Percentiles rank a stretch among this genome's conserved stretches.
These are phyloP conservation scores for Oncorhynchus mykiss DNA, from an alignment of 2,113 vertebrate genomes.

Conservation along the genomic window DNA sequence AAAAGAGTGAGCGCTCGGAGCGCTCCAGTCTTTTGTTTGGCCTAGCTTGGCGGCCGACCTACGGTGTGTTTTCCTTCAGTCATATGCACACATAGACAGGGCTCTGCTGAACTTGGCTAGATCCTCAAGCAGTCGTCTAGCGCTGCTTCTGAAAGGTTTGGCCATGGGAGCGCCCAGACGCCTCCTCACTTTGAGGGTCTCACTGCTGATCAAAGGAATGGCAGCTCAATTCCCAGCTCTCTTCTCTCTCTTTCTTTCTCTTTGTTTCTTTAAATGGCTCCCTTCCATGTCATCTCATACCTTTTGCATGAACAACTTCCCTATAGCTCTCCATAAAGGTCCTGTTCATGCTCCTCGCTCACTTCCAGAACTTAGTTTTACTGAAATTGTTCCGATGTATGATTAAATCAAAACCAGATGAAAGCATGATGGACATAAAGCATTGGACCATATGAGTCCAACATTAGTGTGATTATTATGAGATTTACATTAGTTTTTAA, in stretches of 20 bases:
- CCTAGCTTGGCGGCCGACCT: not conserved
- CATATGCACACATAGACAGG: slow-evolving; percentile 21
- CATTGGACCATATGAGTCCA: too few relatives aligned
- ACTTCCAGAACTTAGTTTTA: too few relatives aligned
- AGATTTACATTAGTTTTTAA: too few relatives aligned
- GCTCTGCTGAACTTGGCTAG: slow-evolving; percentile 41
- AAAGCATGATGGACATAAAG: too few relatives aligned
- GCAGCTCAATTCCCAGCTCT: not conserved
- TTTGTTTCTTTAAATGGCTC: not conserved
- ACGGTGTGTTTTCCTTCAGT: slow-evolving; percentile 2
- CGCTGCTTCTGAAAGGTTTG: slow-evolving; percentile 19
- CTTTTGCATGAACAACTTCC: too few relatives aligned
- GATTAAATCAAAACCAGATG: too few relatives aligned
- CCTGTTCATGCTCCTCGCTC: too few relatives aligned
- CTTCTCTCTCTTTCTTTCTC: not conserved
- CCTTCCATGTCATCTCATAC: not conserved
- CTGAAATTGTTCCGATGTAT: too few relatives aligned
- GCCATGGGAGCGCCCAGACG: slow-evolving; percentile 29
- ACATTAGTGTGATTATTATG: too few relatives aligned
- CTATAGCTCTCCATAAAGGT: too few relatives aligned
- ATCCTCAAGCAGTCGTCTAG: not conserved
- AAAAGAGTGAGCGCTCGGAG: slow-evolving; percentile 20
- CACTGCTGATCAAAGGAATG: slow-evolving; percentile 29
- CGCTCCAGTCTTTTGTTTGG: slow-evolving; percentile 47
- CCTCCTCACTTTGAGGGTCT: slow-evolving; percentile 3